These are phyloP conservation scores for Aplochiton taeniatus DNA, from an alignment of 2,797 vertebrate species.

Conservation along the genomic window DNA sequence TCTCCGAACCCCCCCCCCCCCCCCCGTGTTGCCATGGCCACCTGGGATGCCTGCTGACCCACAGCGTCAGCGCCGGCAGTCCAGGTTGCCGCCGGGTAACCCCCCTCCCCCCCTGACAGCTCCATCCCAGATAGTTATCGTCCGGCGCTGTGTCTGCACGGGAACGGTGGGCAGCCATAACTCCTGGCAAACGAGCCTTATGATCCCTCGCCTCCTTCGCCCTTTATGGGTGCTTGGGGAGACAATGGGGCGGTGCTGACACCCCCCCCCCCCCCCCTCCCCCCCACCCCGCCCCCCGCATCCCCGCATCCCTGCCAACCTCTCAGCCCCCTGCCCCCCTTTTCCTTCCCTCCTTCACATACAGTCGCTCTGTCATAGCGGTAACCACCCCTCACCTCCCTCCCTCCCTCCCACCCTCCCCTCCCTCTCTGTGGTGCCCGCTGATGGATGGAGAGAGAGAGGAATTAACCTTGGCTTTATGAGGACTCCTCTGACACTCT, in stretches of 20 bases:
- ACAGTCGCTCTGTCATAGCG: constrained; percentile 45
- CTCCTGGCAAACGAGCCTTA: constrained; percentile 68
- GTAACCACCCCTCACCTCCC: not conserved
- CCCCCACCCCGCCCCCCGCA: constrained; percentile 33
- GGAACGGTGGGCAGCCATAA: constrained; percentile 59
- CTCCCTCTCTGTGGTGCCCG: constrained; percentile 56
- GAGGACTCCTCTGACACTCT: constrained; percentile 79
- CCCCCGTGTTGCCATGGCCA: constrained; percentile 20
- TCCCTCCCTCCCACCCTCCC: not conserved
- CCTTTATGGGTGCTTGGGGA: constrained; percentile 83
- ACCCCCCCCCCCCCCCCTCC: constrained; percentile 34
- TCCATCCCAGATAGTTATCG: constrained; percentile 39
- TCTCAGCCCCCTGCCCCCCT: constrained; percentile 17
- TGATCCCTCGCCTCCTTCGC: constrained; percentile 70
- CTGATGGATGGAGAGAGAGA: constrained; percentile 70
- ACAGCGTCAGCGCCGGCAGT: constrained; percentile 32
- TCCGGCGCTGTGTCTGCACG: not conserved
- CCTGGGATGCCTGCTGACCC: constrained; percentile 31
- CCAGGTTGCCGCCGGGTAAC: constrained; percentile 2
- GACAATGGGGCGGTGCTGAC: constrained; percentile 75
- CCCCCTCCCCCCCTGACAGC: constrained; percentile 59
- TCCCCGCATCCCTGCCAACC: constrained; percentile 53
- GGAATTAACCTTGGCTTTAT: constrained; percentile 85
- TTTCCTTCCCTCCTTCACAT: constrained; percentile 33
- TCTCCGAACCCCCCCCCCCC: not conserved